Evolutionary conservation across 2,113 vertebrate species (phyloP), one percentile per base, ranked within the genome.

Genomic region (Brienomyrus longianalis): DNA sequence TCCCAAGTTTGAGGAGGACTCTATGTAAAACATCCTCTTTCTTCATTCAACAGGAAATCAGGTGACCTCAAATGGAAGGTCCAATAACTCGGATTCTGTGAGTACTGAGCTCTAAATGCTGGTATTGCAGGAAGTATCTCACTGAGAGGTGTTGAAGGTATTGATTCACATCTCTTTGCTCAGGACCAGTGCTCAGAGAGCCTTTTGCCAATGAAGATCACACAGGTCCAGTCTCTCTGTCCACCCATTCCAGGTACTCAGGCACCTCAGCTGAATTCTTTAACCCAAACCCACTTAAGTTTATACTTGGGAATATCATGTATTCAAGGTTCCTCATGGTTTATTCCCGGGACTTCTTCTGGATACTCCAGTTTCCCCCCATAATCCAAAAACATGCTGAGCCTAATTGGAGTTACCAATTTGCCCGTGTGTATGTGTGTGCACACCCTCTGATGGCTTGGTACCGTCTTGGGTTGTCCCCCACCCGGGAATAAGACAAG

Each of bases 121-220:
- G 35, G 54, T 48, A 27, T 51, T 87, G 56, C 1, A 31, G 86
- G 19, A 15, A 80, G 39, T 11, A 23, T 7, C 21, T 56, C 27
- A 80, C 8, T 90, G 17, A 87, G 21, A 8, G 3, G 39, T 80
- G 5, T 19, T 19, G 2, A 39, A 56, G 7, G 45, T 11, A 21
- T 66, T 70, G 35, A 43, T 80, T 43, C 74, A 21, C 74, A 11
- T 31, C 11, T 39, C 54, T 66, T 17, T 23, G 51, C 27, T 80
- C 74, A 95, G 95, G 91, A 92, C 27, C 2, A 66, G 1, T 91
- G 93, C 2, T 95, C 93, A 0, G 23, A 87, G 90, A 95, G 92
- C 92, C 56, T 95, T 66, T 91, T 13, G 35, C 90, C 84, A 17
- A 45, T 91, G n/a, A 27, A 0, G 0, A 43, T 90, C 39, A 10